phyloP scores from a whole-genome alignment of 2,888 invertebrate genomes.

The Nycteola revayana region DNA sequence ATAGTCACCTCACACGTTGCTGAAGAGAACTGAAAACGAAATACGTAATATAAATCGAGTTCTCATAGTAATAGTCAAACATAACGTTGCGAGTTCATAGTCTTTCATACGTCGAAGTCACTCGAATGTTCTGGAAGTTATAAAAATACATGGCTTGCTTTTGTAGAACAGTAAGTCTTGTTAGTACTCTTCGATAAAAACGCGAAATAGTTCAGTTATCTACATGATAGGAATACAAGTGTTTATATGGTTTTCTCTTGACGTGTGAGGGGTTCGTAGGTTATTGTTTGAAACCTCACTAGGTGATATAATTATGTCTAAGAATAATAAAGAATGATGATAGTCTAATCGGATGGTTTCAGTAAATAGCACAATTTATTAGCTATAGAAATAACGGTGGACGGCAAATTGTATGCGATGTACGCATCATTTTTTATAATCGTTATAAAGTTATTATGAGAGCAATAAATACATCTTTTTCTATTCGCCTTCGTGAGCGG shows the following conservation, averaged over 20 bases:
- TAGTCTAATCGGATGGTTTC: slow-evolving; percentile 54
- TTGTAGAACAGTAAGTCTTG: slow-evolving; percentile 21
- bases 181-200: slow-evolving; percentile 19
- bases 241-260: slow-evolving; percentile 9
- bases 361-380: slow-evolving; percentile 73
- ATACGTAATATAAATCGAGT: slow-evolving; percentile 45
- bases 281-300: slow-evolving; percentile 78
- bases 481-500: slow-evolving; percentile 37
- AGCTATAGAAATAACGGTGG: slow-evolving; percentile 60
- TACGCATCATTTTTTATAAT: slow-evolving; percentile 43
- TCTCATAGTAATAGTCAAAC: slow-evolving; percentile 21
- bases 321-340: slow-evolving; percentile 54
- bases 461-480: slow-evolving; percentile 47
- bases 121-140: too few relatives aligned
- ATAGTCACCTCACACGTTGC: slow-evolving; percentile 65
- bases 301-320: slow-evolving; percentile 71
- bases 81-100: slow-evolving; percentile 3
- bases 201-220: slow-evolving; percentile 23
- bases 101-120: too few relatives aligned
- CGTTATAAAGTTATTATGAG: slow-evolving; percentile 47
- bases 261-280: slow-evolving; percentile 68
- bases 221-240: slow-evolving; percentile 19
- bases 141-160: slow-evolving; percentile 22
- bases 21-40: slow-evolving; percentile 33
- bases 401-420: slow-evolving; percentile 40